Evolutionary conservation across 2,888 invertebrate species (phyloP), one percentile per base, ranked within the genome.

Genomic region (Nomada hirtipes): DNA sequence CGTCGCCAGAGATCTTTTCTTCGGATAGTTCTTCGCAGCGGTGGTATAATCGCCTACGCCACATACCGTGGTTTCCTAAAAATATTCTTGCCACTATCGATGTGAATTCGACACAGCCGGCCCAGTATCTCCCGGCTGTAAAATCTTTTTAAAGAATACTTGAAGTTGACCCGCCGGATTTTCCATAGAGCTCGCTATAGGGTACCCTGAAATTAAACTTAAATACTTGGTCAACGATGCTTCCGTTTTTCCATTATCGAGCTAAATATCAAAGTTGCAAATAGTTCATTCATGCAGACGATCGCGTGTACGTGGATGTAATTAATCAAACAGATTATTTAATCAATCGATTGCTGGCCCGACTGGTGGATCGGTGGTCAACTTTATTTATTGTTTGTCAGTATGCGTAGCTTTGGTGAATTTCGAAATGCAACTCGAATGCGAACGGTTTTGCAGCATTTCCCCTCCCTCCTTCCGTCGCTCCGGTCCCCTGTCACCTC

Each of bases 21-120:
- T 79, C 80, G 83, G 85, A 88, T 84, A 86, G 82, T 80, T 84
- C 74, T 60, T 88, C 85, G 76, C 86, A 85, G 86, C 84, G 85
- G 81, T 80, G 82, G 83, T 76, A 85, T 86, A 82, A 86, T 84
- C 85, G 81, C 64, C 70, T 50, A 44, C 26, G 69, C 57, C 73
- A 55, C 78, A 53, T 70, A 60, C 59, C 61, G 83, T 23, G 69
- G 26, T n/a, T 53, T 65, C 75, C 86, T 86, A 88, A 89, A 88
- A 89, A 89, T 89, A 87, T 76, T 73, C 59, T n/a, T 50, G 36
- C 20, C 50, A 20, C 23, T 67, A 57, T 74, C 65, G 18, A 60
- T 23, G 26, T n/a, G 57, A n/a, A 59, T 57, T n/a, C 63, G 13
- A 20, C 11, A 42, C 57, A 29, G 47, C 52, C 13, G 69, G 52